Base-by-base conservation (phyloP, 1,140 invertebrate genomes). In the Zaprionus kolodkinae region DNA sequence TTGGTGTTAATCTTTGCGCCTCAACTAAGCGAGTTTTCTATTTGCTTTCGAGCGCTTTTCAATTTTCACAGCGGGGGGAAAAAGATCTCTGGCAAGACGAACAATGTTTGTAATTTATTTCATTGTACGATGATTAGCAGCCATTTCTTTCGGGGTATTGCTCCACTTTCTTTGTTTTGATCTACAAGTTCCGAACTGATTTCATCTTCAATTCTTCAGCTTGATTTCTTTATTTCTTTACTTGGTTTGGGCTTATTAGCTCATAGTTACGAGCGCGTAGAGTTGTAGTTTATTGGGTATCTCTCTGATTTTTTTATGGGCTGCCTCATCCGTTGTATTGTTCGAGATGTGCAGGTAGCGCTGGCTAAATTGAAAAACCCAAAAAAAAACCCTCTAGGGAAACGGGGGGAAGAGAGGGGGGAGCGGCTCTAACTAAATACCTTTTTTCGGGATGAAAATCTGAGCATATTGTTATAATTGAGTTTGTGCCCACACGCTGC, bases 401-500 rank as follows among this genome's bases (percentile, higher is more conserved):
- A 6, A 30, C 27, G 27, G 11, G 30, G 25, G 27, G 10, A 17
- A 21, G 30, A 50, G 33, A 13, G 52, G 45, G 21, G 33, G 40
- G 33, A 33, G 52, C 25, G 35, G 40, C 6, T n/a, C 25, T 27
- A 56, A 33, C 56, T 45, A 50, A 52, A 64, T 61, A 59, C n/a
- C 45, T 50, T 50, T 55, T 52, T 43, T 40, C 11, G 63, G 45
- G 21, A 65, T 56, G 48, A 79, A 91, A 91, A 91, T 92, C 81
- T 75, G 79, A 89, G 91, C 91, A 92, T 91, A 92, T 92, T 92
- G 91, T 91, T 86, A 92, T 92, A 92, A 92, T 92, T 91, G 91
- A 92, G 84, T 89, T 92, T 88, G 73, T 73, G 65, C 76, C 78
- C 83, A 83, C 75, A 73, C 38, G 61, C 76, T 70, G 80, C 81